These are phyloP conservation scores for Hybos culiciformis DNA, from an alignment of 2,888 invertebrate genomes.

Conservation along the genomic window DNA sequence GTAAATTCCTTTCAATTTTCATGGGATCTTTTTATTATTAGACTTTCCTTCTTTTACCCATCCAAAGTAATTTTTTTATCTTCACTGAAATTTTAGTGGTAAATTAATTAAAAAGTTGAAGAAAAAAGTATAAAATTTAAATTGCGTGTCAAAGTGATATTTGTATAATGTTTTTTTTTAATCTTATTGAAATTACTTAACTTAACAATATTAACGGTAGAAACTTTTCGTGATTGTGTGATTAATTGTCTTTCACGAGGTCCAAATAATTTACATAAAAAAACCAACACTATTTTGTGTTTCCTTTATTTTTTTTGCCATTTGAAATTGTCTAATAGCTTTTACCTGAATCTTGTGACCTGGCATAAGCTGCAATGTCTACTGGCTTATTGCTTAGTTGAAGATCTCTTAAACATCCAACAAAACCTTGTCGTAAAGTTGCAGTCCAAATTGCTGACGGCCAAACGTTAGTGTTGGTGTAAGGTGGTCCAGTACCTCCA, in stretches of 20 bases:
- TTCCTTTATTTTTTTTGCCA: not conserved
- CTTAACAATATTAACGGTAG: not conserved
- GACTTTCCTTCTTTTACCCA: no score
- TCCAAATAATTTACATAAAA: not conserved
- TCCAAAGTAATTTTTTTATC: no score
- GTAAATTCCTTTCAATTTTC: no score
- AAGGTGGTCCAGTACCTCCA: slow-evolving; percentile 74
- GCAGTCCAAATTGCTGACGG: slow-evolving; percentile 87
- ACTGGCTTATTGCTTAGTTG: slow-evolving; percentile 76
- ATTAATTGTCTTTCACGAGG: not conserved
- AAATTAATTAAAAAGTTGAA: no score
- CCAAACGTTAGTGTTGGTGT: slow-evolving; percentile 58
- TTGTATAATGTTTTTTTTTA: no score
- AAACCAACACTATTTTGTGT: no score
- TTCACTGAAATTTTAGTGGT: no score
- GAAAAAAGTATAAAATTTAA: no score
- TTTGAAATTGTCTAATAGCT: slow-evolving; percentile 1
- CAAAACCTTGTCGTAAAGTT: slow-evolving; percentile 76
- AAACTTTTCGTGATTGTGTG: not conserved
- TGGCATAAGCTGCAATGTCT: slow-evolving; percentile 76
- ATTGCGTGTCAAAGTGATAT: no score
- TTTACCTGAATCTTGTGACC: slow-evolving; percentile 78
- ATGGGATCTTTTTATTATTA: no score
- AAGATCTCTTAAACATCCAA: slow-evolving; percentile 85
- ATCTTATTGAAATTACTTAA: no score